phyloP scores from a whole-genome alignment of 2,797 vertebrate genomes.

The Buphagus erythrorhynchus region DNA sequence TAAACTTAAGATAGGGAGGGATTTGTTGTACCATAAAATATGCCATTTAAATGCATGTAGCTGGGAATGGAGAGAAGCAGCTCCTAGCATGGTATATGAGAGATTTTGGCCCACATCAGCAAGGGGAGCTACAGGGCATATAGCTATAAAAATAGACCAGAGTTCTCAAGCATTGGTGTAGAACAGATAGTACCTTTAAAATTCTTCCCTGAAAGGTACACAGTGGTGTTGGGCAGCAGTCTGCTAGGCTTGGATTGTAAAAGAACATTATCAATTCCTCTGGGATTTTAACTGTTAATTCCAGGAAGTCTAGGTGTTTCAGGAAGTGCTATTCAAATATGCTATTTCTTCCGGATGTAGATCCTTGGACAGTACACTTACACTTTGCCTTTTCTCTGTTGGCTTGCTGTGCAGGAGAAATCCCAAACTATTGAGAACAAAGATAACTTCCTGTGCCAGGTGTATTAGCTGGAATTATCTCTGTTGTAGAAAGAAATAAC shows the following conservation, averaged over 20 bases:
- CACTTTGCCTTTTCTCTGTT: neutral
- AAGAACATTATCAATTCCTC: neutral
- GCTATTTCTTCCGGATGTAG: neutral
- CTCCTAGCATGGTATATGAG: neutral
- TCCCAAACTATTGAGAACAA: neutral
- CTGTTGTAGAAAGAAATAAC: neutral
- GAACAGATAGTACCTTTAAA: neutral
- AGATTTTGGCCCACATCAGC: neutral
- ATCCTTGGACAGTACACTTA: neutral
- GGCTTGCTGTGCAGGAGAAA: neutral
- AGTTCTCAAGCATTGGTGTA: neutral
- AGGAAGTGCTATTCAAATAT: slow-evolving; percentile 13
- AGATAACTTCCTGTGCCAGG: slow-evolving; percentile 10
- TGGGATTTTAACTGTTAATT: neutral
- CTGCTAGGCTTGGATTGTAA: neutral
- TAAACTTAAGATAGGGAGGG: neutral
- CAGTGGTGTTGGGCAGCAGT: neutral
- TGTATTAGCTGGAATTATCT: neutral
- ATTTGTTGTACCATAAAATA: neutral
- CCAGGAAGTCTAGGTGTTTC: slow-evolving; percentile 45
- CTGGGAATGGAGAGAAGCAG: neutral
- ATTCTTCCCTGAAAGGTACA: neutral
- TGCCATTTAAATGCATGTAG: neutral
- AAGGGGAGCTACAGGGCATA: neutral
- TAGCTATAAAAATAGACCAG: neutral